Evolutionary conservation across 2,113 vertebrate species (phyloP), one percentile per base, ranked within the genome.

Genomic region (Apodemus speciosus): DNA sequence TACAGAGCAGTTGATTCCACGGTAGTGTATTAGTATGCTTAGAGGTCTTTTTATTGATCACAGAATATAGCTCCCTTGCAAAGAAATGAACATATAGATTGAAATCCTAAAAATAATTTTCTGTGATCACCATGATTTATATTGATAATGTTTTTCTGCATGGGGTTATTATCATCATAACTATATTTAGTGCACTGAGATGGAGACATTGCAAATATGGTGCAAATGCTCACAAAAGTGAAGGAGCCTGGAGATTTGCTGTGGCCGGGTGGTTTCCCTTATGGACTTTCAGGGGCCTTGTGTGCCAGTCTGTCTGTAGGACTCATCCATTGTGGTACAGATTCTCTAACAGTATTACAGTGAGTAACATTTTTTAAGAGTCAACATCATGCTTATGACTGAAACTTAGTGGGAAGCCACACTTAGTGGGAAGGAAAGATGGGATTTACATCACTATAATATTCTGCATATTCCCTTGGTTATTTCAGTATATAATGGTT

Each of bases 41-140:
- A 68, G 40, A 81, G n/a, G 60, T 88, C 21, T 92, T 89, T 89
- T 88, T 91, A 93, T 79, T 38, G 43, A 86, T 92, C 56, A 83
- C 27, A 9, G n/a, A 88, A 71, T 69, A 35, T 79, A 56, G 20
- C 30, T 84, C 60, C 53, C 68, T 10, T 30, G 88, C 4, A 56
- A 30, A 62, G 25, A 69, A 83, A 79, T 77, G 73, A n/a, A 32
- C 13, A 53, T 81, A 4, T 21, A 88, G 40, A 83, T 73, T 79
- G 10, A 90, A 94, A 83, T 46, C 76, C 35, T 93, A 92, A 88
- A 94, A 92, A 86, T 75, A 77, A 68, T 72, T 69, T 62, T 85
- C n/a, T 83, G 21, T 80, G 66, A 72, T 71, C 23, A 38, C 40
- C 56, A 20, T 15, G 56, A 77, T 46, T 60, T 85, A n/a, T 81